Base-by-base conservation (phyloP, 2,888 invertebrate species). In the Oscheius onirici region DNA sequence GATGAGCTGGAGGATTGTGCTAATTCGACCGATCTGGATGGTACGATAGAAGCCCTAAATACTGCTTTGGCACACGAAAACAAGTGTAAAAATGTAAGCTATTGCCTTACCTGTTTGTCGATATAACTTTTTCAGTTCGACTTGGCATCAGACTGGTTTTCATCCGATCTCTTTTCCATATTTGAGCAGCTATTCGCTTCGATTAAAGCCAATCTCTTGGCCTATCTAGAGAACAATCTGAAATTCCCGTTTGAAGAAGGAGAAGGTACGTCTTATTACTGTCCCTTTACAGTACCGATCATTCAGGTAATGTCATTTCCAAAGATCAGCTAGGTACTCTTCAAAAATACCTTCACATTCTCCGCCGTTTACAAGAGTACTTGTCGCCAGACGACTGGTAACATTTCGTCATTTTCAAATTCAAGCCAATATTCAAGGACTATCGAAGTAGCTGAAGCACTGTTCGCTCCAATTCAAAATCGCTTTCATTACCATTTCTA, bases 401-500 rank as follows among this genome's bases (percentile, higher is more conserved):
- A 10, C n/a, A 20, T 5, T 3, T 22, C 20, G 15, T 41, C 3
- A 11, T 49, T n/a, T 24, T 8, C 28, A 2, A 2, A 2, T 28
- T 22, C 5, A 3, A 1, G 10, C 8, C 17, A 20, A 43, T 44
- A 20, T 41, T 34, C 13, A 8, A 54, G 46, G 63, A 20, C 46
- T 11, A 28, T 20, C 5, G 24, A 46, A 20, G 17, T 66, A n/a
- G 66, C 52, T 17, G 52, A 52, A 20, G 15, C n/a, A n/a, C n/a
- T 68, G 17, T 72, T 72, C 52, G 57, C 55, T 8, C 73, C 73
- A 5, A 41, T 74, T 11, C 22, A 55, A n/a, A 40, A 57, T 15
- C 58, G 74, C 28, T 77, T 77, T 63, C 10, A n/a, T 10, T 77
- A 52, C 61, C 76, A 77, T 61, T 77, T 77, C 52, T 77, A 74